Base-by-base conservation (phyloP, 2,113 vertebrate genomes). In the Perca fluviatilis region DNA sequence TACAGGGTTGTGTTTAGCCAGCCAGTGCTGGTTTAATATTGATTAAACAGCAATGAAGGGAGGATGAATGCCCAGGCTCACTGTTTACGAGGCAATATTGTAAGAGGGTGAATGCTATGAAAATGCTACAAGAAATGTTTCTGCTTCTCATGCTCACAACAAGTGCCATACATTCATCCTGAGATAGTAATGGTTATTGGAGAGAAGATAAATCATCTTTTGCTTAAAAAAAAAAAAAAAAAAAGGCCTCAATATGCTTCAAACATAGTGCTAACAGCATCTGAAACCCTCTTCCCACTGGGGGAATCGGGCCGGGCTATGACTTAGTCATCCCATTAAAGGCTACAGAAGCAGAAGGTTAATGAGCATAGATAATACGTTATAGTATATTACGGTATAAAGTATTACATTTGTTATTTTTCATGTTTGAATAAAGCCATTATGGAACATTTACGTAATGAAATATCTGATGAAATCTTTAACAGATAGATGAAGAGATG, bases 1-100 rank as follows among this genome's bases (percentile, higher is more conserved):
- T 78, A 77, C 69, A 46, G 57, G 57, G 58, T 3, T 36, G 74
- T 23, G 65, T 82, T 72, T 43, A 77, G 63, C 57, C 74, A 79
- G 27, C 40, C 72, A 16, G 27, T 64, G 61, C 69, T 63, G 23
- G 21, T 69, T 69, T 65, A 68, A 86, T 78, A 82, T 66, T 57
- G 83, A 84, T 19, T 33, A 16, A 27, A 25, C 64, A 23, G 58
- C 23, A 33, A 23, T 23, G 67, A 60, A 73, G 46, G 30, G 53
- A 60, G 56, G 40, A 36, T 53, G 56, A 53, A 1, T 58, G 15
- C 25, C 61, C 25, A 27, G 33, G 46, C 65, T 56, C 6, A 23
- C 47, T 15, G 46, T 79, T 79, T 78, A 65, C 10, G 0, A 36
- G n/a, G 18, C 36, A 15, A 11, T n/a, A 63, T 21, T 33, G 18